phyloP scores from a whole-genome alignment of 2,113 vertebrate species.

The Mystacornis crossleyi region DNA sequence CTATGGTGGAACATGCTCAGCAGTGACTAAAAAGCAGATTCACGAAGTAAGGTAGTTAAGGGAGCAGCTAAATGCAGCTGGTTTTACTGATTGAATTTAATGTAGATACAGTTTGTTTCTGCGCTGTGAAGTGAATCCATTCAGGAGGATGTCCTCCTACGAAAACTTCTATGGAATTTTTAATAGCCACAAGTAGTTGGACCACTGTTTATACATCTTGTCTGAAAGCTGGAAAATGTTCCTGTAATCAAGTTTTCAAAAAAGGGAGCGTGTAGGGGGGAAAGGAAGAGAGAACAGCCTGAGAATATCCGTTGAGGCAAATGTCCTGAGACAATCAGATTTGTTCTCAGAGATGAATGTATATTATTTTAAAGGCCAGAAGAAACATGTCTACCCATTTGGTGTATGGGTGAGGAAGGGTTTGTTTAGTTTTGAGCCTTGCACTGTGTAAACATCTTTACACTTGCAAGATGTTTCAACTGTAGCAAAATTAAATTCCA shows the following conservation, averaged over 20 bases:
- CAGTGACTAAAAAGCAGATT: background rate
- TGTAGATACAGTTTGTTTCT: background rate
- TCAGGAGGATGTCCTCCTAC: constrained; percentile 24
- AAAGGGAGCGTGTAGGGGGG: background rate
- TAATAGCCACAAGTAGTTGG: constrained; percentile 32
- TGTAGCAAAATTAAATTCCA: background rate
- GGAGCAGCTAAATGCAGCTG: background rate
- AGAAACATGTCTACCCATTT: background rate
- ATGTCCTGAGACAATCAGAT: constrained; percentile 3
- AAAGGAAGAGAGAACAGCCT: constrained; percentile 31
- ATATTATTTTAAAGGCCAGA: constrained; percentile 37
- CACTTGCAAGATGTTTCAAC: background rate
- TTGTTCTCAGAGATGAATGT: constrained; percentile 37
- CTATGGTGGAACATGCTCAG: background rate
- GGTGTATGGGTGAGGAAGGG: background rate
- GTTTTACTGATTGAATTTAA: background rate
- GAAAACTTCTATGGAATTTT: constrained; percentile 31
- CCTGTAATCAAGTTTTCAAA: background rate
- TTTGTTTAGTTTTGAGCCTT: constrained; percentile 26
- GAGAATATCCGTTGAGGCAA: constrained; percentile 47
- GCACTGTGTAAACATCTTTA: background rate
- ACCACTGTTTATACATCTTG: constrained; percentile 40
- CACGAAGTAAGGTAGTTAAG: background rate
- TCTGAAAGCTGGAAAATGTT: constrained; percentile 43
- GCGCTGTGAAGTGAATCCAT: background rate